Evolutionary conservation across 2,888 invertebrate genomes (phyloP), one percentile per base, ranked within the genome.

Genomic region (Oeneis ivallda): DNA sequence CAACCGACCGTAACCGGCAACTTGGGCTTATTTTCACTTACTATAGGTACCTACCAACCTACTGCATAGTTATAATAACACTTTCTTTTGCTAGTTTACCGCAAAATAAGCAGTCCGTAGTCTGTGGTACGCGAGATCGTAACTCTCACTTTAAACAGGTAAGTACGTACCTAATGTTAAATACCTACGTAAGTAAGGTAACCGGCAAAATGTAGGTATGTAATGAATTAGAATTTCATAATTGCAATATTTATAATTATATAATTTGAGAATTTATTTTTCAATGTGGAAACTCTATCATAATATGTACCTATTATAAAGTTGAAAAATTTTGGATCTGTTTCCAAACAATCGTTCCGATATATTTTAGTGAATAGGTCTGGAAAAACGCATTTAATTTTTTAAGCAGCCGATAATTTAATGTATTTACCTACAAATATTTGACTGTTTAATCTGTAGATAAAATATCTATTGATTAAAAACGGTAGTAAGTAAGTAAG

Each of bases 11-110:
- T 71, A 65, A 68, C 71, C 62, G 66, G 66, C 69, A 69, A 66
- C 71, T 70, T 70, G 67, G 64, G 54, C 67, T 67, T 64, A 71
- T 71, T 73, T 73, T 72, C 73, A 72, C 73, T 72, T 58, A 69
- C 68, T 62, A 68, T 67, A 71, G 68, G 47, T 63, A 69, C 65
- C 43, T 69, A 17, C 15, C 32, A 19, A 61, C 50, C 34, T 50
- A 39, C 61, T 39, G n/a, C n/a, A n/a, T n/a, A 45, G 60, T 70
- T 67, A 60, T 68, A 66, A 69, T 67, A 62, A 65, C 69, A 72
- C 72, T 73, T 73, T 73, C 72, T 72, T 72, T 71, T 68, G 45
- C 61, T 66, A 60, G 54, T 57, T 66, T 61, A 62, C 58, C 65
- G 62, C 39, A 66, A 69, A 49, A 57, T 56, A 49, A 56, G 45